Evolutionary conservation across 1,140 invertebrate species (phyloP).

Genomic region (Antheraea pernyi): DNA sequence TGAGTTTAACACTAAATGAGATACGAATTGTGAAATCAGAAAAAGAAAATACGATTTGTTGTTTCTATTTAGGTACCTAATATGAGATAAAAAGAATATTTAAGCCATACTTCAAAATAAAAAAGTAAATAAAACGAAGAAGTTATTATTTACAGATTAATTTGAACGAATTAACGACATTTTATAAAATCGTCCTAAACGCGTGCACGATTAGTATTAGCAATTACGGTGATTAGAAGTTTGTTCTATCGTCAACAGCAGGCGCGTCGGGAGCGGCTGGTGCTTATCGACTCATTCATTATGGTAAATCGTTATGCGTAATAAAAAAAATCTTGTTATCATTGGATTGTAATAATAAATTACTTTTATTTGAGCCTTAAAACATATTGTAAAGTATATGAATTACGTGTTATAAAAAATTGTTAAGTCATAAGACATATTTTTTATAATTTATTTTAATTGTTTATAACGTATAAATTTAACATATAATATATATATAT

Average conservation of each 20-base stretch:
- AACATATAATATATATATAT: too few relatives aligned
- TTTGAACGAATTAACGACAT: neutral
- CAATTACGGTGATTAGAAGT: slow-evolving; percentile 12
- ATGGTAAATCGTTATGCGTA: slow-evolving; percentile 6
- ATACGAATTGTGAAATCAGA: too few relatives aligned
- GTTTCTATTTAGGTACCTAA: too few relatives aligned
- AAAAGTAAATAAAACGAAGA: neutral
- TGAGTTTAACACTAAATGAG: too few relatives aligned
- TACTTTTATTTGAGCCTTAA: neutral
- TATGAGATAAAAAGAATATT: neutral
- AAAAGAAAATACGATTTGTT: too few relatives aligned
- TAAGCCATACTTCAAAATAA: neutral
- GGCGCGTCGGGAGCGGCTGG: slow-evolving; percentile 4
- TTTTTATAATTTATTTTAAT: too few relatives aligned
- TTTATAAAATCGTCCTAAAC: neutral
- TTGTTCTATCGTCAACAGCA: slow-evolving; percentile 1
- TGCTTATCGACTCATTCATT: slow-evolving; percentile 7
- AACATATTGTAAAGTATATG: too few relatives aligned
- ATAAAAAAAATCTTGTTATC: neutral
- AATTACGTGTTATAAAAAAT: too few relatives aligned
- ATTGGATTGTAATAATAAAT: neutral
- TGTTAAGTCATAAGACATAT: too few relatives aligned
- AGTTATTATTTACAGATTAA: neutral
- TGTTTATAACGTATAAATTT: too few relatives aligned
- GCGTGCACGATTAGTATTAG: slow-evolving; percentile 7